A percentile compares a stretch with the other conserved stretches of the same genome.
phyloP scores from a whole-genome alignment of 2,113 vertebrate genomes.

The Laticauda laticaudata region DNA sequence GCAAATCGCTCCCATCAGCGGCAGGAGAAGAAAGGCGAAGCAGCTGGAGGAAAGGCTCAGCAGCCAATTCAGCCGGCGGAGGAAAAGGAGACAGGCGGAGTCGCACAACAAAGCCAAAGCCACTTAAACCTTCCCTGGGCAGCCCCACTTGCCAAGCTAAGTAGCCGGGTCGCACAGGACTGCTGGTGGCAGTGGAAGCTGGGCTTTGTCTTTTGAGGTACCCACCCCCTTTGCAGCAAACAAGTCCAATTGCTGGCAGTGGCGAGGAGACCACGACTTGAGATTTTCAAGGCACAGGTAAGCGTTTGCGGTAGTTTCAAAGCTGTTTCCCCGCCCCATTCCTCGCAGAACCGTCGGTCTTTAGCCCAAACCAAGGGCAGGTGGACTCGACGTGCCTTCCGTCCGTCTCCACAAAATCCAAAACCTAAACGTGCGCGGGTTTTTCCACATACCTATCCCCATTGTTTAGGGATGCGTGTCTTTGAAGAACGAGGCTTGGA shows the following conservation, averaged over 20 bases:
- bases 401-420: no score
- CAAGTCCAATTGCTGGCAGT: constrained; percentile 28
- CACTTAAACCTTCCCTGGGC: constrained; percentile 48
- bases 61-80: constrained; percentile 45
- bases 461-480: constrained; percentile 38
- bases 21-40: constrained; percentile 67
- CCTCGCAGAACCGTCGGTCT: no score
- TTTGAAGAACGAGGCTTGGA: neutral
- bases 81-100: constrained; percentile 45
- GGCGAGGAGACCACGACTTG: constrained; percentile 25
- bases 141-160: constrained; percentile 53
- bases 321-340: neutral
- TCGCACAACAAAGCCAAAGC: constrained; percentile 82
- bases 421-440: neutral
- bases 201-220: neutral
- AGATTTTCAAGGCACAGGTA: constrained; percentile 43
- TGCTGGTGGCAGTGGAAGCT: neutral
- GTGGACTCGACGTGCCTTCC: no score
- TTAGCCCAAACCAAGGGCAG: no score
- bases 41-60: constrained; percentile 74
- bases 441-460: constrained; percentile 28
- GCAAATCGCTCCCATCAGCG: constrained; percentile 67
- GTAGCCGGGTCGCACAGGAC: neutral
- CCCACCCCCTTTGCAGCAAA: constrained; percentile 21
- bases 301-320: neutral